These are phyloP conservation scores for Latheticus oryzae DNA, from an alignment of 2,888 invertebrate species.

Conservation along the genomic window DNA sequence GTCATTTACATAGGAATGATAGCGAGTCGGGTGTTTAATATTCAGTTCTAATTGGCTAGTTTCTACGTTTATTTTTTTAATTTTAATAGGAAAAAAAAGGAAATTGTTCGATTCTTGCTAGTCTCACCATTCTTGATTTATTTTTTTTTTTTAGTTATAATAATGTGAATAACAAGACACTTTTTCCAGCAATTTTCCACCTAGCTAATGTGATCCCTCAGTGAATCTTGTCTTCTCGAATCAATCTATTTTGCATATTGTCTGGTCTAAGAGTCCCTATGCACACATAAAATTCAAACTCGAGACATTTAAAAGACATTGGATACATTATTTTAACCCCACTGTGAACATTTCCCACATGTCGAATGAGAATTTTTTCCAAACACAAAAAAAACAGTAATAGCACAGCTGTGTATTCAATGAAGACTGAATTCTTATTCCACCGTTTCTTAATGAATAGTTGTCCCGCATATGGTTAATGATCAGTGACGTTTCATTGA, in stretches of 20 bases:
- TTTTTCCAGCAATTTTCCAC: too few species aligned
- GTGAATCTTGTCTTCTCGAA: too few species aligned
- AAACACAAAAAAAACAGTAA: slow-evolving; percentile 28
- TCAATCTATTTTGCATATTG: slow-evolving; percentile 6
- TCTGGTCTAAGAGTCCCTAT: neutral
- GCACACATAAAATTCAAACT: too few species aligned
- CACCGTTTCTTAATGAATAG: slow-evolving; percentile 49
- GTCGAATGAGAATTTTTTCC: slow-evolving; percentile 32
- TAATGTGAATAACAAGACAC: too few species aligned
- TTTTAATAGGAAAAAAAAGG: slow-evolving; percentile 9
- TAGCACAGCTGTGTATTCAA: slow-evolving; percentile 51
- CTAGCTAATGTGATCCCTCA: too few species aligned
- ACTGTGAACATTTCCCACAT: slow-evolving; percentile 39
- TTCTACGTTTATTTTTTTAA: slow-evolving; percentile 17
- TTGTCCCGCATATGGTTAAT: slow-evolving; percentile 50
- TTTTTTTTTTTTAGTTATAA: too few species aligned
- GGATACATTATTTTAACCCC: slow-evolving; percentile 21
- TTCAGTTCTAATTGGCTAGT: slow-evolving; percentile 24
- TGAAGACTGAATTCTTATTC: slow-evolving; percentile 42
- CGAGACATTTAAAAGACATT: slow-evolving; percentile 2
- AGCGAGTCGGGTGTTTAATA: slow-evolving; percentile 23
- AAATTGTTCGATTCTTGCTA: slow-evolving; percentile 2
- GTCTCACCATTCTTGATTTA: too few species aligned
- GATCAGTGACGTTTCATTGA: slow-evolving; percentile 45
- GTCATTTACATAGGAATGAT: slow-evolving; percentile 35